phyloP scores from a whole-genome alignment of 2,888 invertebrate species.

The Oscheius sp. region DNA sequence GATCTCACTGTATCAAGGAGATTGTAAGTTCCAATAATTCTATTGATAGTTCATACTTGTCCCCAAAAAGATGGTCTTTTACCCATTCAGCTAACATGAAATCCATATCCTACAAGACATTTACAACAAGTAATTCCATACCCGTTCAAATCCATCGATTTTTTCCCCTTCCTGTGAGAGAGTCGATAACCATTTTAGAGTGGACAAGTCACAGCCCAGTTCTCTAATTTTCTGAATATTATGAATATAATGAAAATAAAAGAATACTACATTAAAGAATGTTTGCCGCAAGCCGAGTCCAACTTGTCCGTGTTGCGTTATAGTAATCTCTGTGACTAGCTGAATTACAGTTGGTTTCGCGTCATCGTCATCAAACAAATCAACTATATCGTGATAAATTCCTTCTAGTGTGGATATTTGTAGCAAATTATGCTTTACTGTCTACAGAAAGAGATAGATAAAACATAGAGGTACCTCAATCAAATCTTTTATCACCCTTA shows the following conservation, averaged over 20 bases:
- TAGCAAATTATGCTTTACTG: constrained; percentile 39
- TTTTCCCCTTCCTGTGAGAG: constrained; percentile 42
- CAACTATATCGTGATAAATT: constrained; percentile 48
- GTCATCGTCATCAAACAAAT: constrained; percentile 38
- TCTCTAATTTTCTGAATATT: constrained; percentile 24
- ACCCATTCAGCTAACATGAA: constrained; percentile 47
- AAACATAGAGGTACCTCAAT: constrained; percentile 12
- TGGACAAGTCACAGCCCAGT: constrained; percentile 43
- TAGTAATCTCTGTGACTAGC: constrained; percentile 46
- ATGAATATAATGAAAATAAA: too few species aligned
- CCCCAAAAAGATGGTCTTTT: constrained; percentile 13
- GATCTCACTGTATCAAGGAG: constrained; percentile 18
- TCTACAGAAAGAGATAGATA: constrained; percentile 1
- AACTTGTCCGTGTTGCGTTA: constrained; percentile 46
- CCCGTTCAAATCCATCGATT: constrained; percentile 37
- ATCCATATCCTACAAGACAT: constrained; percentile 38
- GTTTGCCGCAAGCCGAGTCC: constrained; percentile 53
- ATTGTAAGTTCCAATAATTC: constrained; percentile 17
- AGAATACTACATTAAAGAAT: constrained; percentile 52
- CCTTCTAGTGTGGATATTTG: constrained; percentile 57
- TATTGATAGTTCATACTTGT: constrained; percentile 14
- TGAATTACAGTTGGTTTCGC: constrained; percentile 30
- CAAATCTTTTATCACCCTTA: constrained; percentile 7
- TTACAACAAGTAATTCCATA: too few species aligned
- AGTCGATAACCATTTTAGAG: constrained; percentile 44